Percentiles rank a stretch among this genome's conserved stretches.
Evolutionary conservation across 2,888 invertebrate species (phyloP).

Genomic region (Acleris laterana): DNA sequence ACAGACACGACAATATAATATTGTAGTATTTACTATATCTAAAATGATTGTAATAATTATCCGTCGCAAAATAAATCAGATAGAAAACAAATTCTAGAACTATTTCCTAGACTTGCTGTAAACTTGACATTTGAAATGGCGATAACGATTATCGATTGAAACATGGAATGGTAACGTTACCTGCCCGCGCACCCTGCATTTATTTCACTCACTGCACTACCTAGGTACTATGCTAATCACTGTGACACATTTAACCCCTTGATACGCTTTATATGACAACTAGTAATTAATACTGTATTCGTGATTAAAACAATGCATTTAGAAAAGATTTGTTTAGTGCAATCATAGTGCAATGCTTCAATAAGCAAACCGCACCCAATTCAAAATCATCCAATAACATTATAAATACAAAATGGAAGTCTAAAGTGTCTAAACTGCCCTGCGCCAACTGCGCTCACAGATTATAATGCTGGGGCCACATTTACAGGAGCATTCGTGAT

Average conservation of each 20-base stretch:
- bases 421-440: neutral
- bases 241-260: conserved; percentile 6
- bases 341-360: neutral
- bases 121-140: conserved; percentile 1
- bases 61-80: no score
- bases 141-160: neutral
- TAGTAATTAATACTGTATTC: neutral
- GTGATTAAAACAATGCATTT: neutral
- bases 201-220: conserved; percentile 18
- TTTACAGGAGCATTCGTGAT: no score
- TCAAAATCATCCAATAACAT: conserved; percentile 22
- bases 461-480: neutral
- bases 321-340: neutral
- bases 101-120: no score
- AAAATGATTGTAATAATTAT: no score
- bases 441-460: neutral
- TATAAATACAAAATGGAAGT: conserved; percentile 22
- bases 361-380: conserved; percentile 3
- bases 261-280: neutral
- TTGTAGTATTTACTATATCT: no score
- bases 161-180: conserved; percentile 20
- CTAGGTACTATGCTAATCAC: neutral
- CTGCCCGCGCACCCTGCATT: conserved; percentile 34
- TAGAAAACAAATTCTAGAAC: no score
- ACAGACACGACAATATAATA: no score